Base-by-base conservation (phyloP, 2,797 vertebrate species). In the Amazona ochrocephala region DNA sequence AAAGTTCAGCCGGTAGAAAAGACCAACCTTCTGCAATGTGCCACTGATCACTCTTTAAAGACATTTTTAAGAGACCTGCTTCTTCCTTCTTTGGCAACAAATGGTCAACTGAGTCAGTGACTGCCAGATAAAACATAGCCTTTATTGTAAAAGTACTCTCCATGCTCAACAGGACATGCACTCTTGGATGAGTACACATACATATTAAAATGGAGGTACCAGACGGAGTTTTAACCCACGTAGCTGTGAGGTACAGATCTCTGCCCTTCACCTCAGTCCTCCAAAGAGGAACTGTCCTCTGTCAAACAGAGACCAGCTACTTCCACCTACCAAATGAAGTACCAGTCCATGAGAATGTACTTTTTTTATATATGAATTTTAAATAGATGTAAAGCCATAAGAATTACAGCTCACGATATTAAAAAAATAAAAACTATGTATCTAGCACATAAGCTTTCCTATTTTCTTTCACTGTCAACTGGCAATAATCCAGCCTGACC, bases 401-500 rank as follows among this genome's bases (percentile, higher is more conserved):
- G 13, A 93, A 94, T 84, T 47, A 53, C 26, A 84, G 75, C 50
- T 88, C 24, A 76, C 34, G 50, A 89, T 89, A 96, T 71, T 92
- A 94, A 96, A 95, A 93, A 92, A 94, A 91, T 83, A 90, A 94
- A 93, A 92, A 78, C 80, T 71, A 92, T 47, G 41, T 61, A 81
- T 93, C 87, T 84, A 95, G 73, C 54, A 93, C n/a, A 76, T 89
- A 95, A 89, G 70, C 94, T 87, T 97, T 91, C 72, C 95, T 96
- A 95, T 82, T 90, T 67, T 93, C 86, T 93, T 93, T 92, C 87
- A 92, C 83, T 93, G 95, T 88, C 91, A 92, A 96, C 80, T 94
- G 96, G 95, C 92, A 95, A 97, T 79, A 71, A 94, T 81, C 66
- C 81, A 88, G 94, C 97, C 97, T 92, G 96, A 87, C 98, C 97